Evolutionary conservation across 2,797 vertebrate species (phyloP), one percentile per base, ranked within the genome.

Genomic region (Danionella dracula): DNA sequence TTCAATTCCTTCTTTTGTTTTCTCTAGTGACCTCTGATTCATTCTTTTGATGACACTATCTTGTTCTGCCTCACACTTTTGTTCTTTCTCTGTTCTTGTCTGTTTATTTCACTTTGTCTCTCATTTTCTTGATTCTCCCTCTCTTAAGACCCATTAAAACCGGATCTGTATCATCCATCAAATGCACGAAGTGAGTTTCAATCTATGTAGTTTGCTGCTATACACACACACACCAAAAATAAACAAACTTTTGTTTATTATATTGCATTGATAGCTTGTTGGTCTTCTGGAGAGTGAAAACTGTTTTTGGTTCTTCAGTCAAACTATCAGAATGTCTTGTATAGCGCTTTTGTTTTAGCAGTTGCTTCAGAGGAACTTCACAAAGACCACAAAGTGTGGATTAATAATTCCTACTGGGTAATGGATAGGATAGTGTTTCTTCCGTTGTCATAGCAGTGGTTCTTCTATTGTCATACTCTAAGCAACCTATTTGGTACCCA

Each of bases 71-170:
- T 55, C 42, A 0, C n/a, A 38, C 48, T 46, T 21, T 29, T 15
- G 10, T 32, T 55, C 34, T 67, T 11, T 68, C 40, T 54, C 21
- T 50, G 2, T 41, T 15, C 40, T 6, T 4, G 10, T 9, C 13
- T 41, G n/a, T 32, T 35, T 15, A 19, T 32, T 48, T 42, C 31
- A 45, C 12, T 12, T 31, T 64, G 42, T 38, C 46, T 45, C 53
- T 38, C 16, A 13, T 29, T 40, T 13, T 42, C 21, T 32, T 40
- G 38, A 9, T 58, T 40, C 13, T 57, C 37, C 13, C 63, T 46
- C 34, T 54, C 58, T 64, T 10, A 50, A 61, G 71, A 51, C 71
- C 75, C 51, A 71, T 74, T 74, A 71, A 69, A 74, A 58, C 19
- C 23, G 4, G 20, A 49, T 32, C 53, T 69, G 65, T 62, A 53